phyloP scores from a whole-genome alignment of 2,113 vertebrate species.

The Spizaetus ornatus region DNA sequence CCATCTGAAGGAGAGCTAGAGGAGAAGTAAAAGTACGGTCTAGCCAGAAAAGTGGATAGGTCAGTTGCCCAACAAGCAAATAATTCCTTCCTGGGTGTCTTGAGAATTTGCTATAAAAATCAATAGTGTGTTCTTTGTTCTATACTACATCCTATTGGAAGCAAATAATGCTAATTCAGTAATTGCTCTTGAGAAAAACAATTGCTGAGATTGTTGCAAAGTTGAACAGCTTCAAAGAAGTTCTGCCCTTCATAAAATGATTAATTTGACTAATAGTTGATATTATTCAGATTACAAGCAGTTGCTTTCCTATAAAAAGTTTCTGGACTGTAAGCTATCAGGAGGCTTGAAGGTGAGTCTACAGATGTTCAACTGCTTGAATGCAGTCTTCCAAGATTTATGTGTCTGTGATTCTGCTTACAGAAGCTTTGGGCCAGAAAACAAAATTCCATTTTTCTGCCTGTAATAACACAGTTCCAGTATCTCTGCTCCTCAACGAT shows the following conservation, averaged over 20 bases:
- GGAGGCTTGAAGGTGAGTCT: neutral
- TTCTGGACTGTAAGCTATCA: neutral
- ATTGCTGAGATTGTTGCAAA: neutral
- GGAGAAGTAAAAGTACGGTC: neutral
- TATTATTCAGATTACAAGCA: neutral
- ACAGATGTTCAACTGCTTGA: neutral
- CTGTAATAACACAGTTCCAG: neutral
- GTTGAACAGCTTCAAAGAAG: neutral
- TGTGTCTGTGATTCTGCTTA: neutral
- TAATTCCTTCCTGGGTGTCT: neutral
- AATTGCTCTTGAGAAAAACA: neutral
- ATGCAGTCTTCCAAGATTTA: neutral
- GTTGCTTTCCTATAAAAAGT: neutral
- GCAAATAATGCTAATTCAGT: neutral
- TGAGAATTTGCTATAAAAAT: constrained; percentile 11
- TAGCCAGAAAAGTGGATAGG: neutral
- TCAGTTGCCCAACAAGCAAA: neutral
- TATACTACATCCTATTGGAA: neutral
- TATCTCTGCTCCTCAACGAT: neutral
- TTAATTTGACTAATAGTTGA: neutral
- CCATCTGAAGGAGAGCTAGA: constrained; percentile 19
- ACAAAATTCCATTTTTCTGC: neutral
- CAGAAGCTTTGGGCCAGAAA: neutral
- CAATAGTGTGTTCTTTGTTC: neutral
- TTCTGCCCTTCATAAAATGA: neutral